Base-by-base conservation (phyloP, 2,797 vertebrate species). In the Arnoldichthys spilopterus region DNA sequence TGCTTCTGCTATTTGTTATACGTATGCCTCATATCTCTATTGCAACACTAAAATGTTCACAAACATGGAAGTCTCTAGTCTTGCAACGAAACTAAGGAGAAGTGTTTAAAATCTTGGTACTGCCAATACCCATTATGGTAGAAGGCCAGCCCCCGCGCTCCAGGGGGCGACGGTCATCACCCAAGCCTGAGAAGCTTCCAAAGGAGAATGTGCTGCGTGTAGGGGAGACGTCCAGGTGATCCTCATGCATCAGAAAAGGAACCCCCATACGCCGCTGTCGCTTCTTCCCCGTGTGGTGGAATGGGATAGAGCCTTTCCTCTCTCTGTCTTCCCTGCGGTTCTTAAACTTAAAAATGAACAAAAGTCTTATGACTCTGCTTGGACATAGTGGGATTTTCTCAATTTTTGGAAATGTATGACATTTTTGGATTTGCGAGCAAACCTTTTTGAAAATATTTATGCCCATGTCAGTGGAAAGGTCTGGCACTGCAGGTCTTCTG, bases 361-460 rank as follows among this genome's bases (percentile, higher is more conserved):
- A 64, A 68, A 15, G 0, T 30, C 1, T 24, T 18, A 26, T 61
- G n/a, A 3, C 8, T 18, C 34, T 20, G 26, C n/a, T 22, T 45
- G 3, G 4, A 15, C 6, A 28, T 34, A 40, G 51, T 30, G 1
- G 15, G 3, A 24, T 20, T 20, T 32, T 15, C 22, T 56, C 22
- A 26, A 12, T 59, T 22, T 5, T 11, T 34, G 11, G 20, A 6
- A 49, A 26, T n/a, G n/a, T n/a, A 16, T 51, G 26, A 28, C n/a
- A 0, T 7, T 53, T 5, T 47, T 16, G 37, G 7, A 9, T 18
- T 58, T 7, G n/a, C 3, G 6, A 49, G 47, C 88, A 87, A 30
- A 98, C 98, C 94, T 98, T 99, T 89, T 99, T 99, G 90, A 99
- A 99, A 85, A 99, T 96, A 84, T 95, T 99, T 92, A 98, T 97